Percentiles rank a stretch among this genome's conserved stretches.
phyloP scores from a whole-genome alignment of 1,140 invertebrate genomes.

The Branchinecta lindahli region DNA sequence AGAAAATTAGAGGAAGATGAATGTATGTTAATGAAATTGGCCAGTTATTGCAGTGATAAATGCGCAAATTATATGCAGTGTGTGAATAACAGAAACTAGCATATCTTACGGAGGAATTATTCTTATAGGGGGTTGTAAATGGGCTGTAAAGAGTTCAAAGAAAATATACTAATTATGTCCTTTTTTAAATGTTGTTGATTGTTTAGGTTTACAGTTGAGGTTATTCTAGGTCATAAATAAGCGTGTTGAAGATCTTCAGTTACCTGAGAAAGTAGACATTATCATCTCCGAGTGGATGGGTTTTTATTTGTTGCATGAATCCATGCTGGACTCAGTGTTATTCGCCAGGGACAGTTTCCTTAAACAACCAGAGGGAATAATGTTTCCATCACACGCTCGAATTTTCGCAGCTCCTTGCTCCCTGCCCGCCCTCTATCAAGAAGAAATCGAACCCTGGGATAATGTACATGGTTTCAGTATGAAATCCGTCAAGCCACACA shows the following conservation, averaged over 20 bases:
- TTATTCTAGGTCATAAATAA: constrained; percentile 37
- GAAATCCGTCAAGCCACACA: constrained; percentile 40
- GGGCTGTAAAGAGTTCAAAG: too few species aligned
- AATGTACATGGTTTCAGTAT: constrained; percentile 49
- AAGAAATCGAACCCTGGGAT: constrained; percentile 42
- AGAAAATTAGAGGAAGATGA: too few species aligned
- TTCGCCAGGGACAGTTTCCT: constrained; percentile 80
- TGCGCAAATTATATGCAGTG: too few species aligned
- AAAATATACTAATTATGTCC: too few species aligned
- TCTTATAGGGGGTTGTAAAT: too few species aligned
- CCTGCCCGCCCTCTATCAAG: constrained; percentile 39
- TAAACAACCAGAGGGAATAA: constrained; percentile 37
- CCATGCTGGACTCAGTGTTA: constrained; percentile 87
- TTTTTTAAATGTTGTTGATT: too few species aligned
- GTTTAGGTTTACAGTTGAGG: too few species aligned
- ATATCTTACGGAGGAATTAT: too few species aligned
- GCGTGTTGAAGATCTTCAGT: constrained; percentile 46
- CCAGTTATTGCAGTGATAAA: too few species aligned
- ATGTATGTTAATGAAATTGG: too few species aligned
- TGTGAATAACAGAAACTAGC: too few species aligned
- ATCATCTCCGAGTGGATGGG: constrained; percentile 99
- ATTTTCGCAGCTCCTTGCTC: constrained; percentile 46
- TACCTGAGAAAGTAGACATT: constrained; percentile 70
- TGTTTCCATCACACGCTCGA: constrained; percentile 33
- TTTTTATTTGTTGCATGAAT: constrained; percentile 94